phyloP scores from a whole-genome alignment of 2,888 invertebrate genomes.

The Coleophora deauratella region DNA sequence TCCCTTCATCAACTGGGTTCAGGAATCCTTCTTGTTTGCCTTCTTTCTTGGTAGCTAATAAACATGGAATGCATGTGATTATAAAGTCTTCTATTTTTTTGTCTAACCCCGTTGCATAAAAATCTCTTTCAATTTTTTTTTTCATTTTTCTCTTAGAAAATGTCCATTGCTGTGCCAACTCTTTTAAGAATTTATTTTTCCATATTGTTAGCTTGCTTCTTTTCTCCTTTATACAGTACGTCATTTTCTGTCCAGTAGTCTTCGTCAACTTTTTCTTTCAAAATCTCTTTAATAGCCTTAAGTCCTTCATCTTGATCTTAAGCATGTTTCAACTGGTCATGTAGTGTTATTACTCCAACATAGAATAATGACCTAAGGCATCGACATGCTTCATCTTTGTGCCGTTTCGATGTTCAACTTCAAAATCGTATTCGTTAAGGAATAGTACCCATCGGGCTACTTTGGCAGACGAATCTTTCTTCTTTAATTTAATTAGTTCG shows the following conservation, averaged over 20 bases:
- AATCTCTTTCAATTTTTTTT: no score
- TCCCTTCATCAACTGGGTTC: no score
- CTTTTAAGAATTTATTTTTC: no score
- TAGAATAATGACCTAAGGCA: conserved; percentile 11
- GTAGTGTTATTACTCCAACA: background rate
- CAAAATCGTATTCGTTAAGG: no score
- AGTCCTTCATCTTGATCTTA: conserved; percentile 10
- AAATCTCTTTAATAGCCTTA: no score
- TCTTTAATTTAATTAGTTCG: background rate
- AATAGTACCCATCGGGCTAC: no score
- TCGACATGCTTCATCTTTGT: no score
- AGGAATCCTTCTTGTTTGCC: conserved; percentile 25
- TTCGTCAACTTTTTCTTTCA: conserved; percentile 4
- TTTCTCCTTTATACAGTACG: conserved; percentile 7
- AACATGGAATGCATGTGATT: conserved; percentile 17
- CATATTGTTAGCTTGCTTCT: conserved; percentile 24
- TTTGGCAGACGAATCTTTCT: no score
- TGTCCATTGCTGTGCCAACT: conserved; percentile 36
- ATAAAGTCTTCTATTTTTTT: conserved; percentile 15
- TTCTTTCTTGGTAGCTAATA: conserved; percentile 17
- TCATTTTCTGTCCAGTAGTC: conserved; percentile 9
- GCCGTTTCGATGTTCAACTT: no score
- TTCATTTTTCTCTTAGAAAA: conserved; percentile 25
- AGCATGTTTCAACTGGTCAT: conserved; percentile 5
- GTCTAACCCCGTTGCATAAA: conserved; percentile 19